Conservation (phyloP, 2,888 invertebrate species). For the Zhuqinia jingwanae region DNA sequence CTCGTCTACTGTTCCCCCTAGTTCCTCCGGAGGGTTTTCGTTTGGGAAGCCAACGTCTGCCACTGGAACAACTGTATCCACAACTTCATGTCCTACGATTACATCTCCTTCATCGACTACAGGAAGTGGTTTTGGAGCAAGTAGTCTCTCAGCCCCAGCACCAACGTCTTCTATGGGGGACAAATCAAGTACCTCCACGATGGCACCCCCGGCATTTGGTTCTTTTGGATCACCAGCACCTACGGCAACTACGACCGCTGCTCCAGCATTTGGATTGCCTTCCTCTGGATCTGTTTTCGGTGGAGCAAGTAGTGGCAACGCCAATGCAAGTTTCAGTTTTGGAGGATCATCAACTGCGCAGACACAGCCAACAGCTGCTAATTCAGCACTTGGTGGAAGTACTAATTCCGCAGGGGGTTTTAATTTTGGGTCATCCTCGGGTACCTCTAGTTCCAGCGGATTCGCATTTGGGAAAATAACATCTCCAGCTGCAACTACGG, state of each 20-base stretch:
- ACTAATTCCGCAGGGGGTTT: neutral
- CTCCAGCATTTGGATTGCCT: no score
- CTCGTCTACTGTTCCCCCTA: neutral
- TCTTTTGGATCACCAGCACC: neutral
- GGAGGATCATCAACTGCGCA: no score
- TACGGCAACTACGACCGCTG: no score
- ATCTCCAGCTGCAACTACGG: neutral
- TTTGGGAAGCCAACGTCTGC: conserved; percentile 50
- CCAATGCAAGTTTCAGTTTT: no score
- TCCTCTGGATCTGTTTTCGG: no score
- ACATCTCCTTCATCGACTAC: conserved; percentile 30
- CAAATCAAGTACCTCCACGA: neutral
- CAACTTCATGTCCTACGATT: conserved; percentile 49
- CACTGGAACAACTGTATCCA: conserved; percentile 12
- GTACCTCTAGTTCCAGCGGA: no score
- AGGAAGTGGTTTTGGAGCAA: neutral
- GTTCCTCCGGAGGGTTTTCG: conserved; percentile 39
- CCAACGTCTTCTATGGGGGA: neutral
- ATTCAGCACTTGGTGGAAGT: neutral
- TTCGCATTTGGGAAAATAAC: neutral
- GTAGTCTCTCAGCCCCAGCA: neutral
- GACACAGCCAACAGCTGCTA: no score
- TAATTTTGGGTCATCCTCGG: no score
- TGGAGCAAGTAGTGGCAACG: no score
- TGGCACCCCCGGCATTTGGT: neutral